Conservation (phyloP, 2,888 invertebrate genomes). For the Branchellion lobata region DNA sequence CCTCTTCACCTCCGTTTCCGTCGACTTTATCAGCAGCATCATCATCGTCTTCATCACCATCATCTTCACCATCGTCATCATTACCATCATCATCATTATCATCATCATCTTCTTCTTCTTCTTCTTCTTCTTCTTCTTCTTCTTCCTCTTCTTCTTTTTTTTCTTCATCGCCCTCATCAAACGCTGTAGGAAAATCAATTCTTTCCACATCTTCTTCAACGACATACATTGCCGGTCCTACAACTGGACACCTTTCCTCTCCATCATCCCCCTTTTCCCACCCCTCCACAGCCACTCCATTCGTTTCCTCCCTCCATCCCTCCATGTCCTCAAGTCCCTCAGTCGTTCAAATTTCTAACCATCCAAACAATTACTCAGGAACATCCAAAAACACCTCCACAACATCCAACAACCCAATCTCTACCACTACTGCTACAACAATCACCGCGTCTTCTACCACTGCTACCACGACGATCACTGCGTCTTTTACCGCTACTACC, state of each 20-base stretch:
- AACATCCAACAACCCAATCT: not conserved
- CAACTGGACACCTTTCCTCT: conserved; percentile 31
- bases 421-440: not conserved
- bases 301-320: not conserved
- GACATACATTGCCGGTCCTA: conserved; percentile 33
- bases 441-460: conserved; percentile 1
- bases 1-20: not conserved
- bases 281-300: not conserved
- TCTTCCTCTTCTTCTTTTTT: conserved; percentile 33
- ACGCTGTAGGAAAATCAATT: conserved; percentile 41
- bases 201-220: conserved; percentile 30
- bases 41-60: conserved; percentile 16
- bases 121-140: conserved; percentile 32
- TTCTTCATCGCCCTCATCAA: conserved; percentile 45
- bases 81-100: conserved; percentile 37
- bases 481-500: not conserved
- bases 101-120: conserved; percentile 38
- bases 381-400: not conserved
- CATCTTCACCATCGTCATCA: conserved; percentile 40
- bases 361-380: not conserved
- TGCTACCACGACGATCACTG: not conserved
- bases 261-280: not conserved
- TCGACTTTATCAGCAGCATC: not conserved
- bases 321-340: too few relatives aligned
- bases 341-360: not conserved